Base-by-base conservation (phyloP, 1,140 invertebrate species). In the Probaryconus sp. region DNA sequence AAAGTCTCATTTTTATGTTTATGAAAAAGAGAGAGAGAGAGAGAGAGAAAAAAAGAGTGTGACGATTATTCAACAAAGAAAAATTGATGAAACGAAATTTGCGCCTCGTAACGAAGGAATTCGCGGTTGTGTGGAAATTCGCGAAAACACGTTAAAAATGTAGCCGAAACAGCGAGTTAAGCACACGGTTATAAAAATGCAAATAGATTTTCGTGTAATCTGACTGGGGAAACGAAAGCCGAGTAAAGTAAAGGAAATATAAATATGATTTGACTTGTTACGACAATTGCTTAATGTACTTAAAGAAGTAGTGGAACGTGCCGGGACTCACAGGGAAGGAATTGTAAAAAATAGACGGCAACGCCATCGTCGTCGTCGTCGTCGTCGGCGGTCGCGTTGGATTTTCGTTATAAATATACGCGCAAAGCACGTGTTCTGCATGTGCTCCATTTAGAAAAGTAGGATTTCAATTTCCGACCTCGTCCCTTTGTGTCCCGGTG, bases 341-440 rank as follows among this genome's bases (percentile, higher is more conserved):
- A 43, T 58, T 38, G 43, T 43, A 51, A 58, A 50, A 68, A 58
- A 53, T 67, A 30, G 43, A 67, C 26, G 33, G 14, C n/a, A n/a
- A n/a, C n/a, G n/a, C n/a, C n/a, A n/a, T n/a, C n/a, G n/a, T n/a
- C n/a, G n/a, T n/a, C n/a, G n/a, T n/a, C n/a, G n/a, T n/a, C n/a
- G n/a, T n/a, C n/a, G n/a, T n/a, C 21, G 21, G 21, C 3, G 21
- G 21, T 4, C 7, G 21, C 3, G 45, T 37, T 35, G 64, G 58
- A 60, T 75, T 69, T 75, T 75, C 65, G 60, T 75, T 63, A 65
- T 75, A 70, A 75, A 75, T 75, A 75, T 69, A 65, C 65, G 72
- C 61, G 17, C 56, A 24, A 16, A 45, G 50, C 71, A 69, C 71
- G 71, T 75, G 71, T 64, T 64, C 56, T 56, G 64, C 64, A 64